A percentile compares a stretch with the other conserved stretches of the same genome.
These are phyloP conservation scores for Ellobius talpinus DNA, from an alignment of 2,113 vertebrate genomes.

Conservation along the genomic window DNA sequence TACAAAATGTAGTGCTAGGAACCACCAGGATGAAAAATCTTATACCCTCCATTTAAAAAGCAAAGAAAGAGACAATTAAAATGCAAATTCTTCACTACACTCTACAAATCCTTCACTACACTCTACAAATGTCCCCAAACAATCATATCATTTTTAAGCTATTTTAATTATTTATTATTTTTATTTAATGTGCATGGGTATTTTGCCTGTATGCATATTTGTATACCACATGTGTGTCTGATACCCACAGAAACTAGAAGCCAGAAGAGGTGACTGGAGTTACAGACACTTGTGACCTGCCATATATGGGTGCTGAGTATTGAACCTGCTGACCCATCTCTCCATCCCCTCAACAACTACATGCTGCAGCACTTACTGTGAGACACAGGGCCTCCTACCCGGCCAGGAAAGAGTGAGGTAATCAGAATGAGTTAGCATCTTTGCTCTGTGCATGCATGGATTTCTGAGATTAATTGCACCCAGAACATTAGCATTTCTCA, in stretches of 20 bases:
- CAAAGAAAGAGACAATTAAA: not conserved
- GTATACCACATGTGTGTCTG: not conserved
- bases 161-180: not conserved
- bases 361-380: not conserved
- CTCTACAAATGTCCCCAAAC: not conserved
- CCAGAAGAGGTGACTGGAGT: not conserved
- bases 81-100: not conserved
- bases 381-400: not conserved
- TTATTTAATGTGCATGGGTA: not conserved
- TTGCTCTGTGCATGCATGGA: not conserved
- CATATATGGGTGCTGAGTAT: not conserved
- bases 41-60: not conserved
- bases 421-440: not conserved
- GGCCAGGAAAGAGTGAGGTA: not conserved
- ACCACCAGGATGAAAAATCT: not conserved
- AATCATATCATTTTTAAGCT: not conserved
- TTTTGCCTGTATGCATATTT: not conserved
- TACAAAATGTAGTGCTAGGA: not conserved
- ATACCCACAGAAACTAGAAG: not conserved
- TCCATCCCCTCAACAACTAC: too few relatives aligned
- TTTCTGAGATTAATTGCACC: slow-evolving; percentile 60
- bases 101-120: not conserved
- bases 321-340: not conserved
- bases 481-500: not conserved
- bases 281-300: not conserved